phyloP scores from a whole-genome alignment of 2,888 invertebrate species.

The Megalurothrips usitatus region DNA sequence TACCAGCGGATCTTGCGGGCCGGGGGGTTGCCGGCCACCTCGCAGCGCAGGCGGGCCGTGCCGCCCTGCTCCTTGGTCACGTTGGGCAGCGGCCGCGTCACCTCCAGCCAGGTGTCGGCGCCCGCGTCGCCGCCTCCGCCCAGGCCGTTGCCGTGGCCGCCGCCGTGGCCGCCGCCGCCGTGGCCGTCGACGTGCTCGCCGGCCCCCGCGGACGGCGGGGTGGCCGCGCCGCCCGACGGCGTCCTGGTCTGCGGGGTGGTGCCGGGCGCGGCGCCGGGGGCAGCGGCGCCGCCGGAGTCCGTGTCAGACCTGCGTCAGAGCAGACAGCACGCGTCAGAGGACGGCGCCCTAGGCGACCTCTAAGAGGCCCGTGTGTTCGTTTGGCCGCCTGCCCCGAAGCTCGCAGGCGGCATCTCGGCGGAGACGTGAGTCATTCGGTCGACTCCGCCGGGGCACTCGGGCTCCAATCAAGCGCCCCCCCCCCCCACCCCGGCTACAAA shows the following conservation, averaged over 20 bases:
- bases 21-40: constrained; percentile 57
- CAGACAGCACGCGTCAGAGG: too few species aligned
- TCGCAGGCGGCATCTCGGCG: too few species aligned
- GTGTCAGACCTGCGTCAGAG: background rate
- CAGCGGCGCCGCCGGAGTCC: background rate
- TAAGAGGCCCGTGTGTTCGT: too few species aligned
- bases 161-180: background rate
- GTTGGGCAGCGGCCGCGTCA: constrained; percentile 53
- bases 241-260: constrained; percentile 11
- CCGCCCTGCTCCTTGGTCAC: constrained; percentile 56
- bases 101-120: constrained; percentile 47
- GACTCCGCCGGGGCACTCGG: too few species aligned
- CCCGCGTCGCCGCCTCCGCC: background rate
- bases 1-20: constrained; percentile 59
- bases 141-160: background rate
- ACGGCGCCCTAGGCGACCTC: too few species aligned
- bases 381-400: too few species aligned
- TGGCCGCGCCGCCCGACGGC: background rate
- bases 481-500: too few species aligned
- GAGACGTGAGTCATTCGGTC: too few species aligned
- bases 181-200: background rate
- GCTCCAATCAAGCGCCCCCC: too few species aligned
- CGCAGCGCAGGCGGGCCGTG: constrained; percentile 58
- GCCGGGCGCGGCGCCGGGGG: background rate
- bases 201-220: background rate